Conservation (phyloP, 2,797 vertebrate genomes). For the Sebastes melanostomus region DNA sequence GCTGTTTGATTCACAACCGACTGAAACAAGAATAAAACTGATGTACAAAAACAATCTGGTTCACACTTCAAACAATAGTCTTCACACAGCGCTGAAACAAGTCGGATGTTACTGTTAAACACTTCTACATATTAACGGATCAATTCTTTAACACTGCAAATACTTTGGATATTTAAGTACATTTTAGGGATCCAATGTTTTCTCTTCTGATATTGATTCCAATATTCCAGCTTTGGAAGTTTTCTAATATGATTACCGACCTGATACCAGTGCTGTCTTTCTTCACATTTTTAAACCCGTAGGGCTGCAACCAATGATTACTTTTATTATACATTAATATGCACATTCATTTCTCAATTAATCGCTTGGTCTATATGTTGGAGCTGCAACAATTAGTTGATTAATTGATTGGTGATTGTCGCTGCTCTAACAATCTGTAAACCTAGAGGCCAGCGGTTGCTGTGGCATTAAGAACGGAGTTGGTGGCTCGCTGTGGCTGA, state of each 20-base stretch:
- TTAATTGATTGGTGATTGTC: background rate
- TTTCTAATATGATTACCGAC: background rate
- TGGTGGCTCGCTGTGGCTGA: background rate
- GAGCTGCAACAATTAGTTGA: background rate
- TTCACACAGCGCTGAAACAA: background rate
- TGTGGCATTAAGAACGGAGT: background rate
- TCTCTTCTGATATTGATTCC: background rate
- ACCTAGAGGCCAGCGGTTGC: background rate
- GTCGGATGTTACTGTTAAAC: background rate
- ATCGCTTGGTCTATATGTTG: background rate
- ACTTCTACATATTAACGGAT: too few relatives aligned
- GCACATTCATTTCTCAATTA: background rate
- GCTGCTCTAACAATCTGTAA: background rate
- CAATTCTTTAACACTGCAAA: background rate
- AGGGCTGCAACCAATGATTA: background rate
- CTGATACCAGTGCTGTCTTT: background rate
- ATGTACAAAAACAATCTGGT: background rate
- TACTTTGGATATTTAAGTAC: background rate
- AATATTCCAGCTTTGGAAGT: background rate
- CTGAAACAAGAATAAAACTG: background rate
- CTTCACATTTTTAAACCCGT: background rate
- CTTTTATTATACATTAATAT: background rate
- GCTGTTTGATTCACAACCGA: conserved; percentile 11
- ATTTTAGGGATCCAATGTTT: background rate
- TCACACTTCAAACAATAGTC: background rate